Percentiles rank a stretch among this genome's conserved stretches.
Evolutionary conservation across 2,113 vertebrate species (phyloP).

Genomic region (Salvelinus alpinus): DNA sequence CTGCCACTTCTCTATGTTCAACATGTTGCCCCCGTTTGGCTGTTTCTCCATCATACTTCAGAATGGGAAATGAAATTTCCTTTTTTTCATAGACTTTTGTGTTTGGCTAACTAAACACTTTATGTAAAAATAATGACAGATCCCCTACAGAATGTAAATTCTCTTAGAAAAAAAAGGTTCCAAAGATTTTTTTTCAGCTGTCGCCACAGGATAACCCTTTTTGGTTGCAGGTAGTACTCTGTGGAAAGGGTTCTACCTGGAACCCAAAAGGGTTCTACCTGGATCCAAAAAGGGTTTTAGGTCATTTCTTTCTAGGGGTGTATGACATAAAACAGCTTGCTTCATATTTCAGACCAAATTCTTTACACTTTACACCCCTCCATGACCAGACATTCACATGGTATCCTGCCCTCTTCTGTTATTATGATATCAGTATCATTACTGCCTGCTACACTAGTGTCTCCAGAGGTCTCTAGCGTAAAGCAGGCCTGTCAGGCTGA

Average conservation of each 20-base stretch:
- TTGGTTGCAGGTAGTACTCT: no score
- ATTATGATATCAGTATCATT: background rate
- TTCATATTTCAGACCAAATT: background rate
- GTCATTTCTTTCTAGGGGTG: background rate
- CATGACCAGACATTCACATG: background rate
- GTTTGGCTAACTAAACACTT: background rate
- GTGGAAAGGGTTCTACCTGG: no score
- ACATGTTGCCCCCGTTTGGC: background rate
- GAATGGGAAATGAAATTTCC: background rate
- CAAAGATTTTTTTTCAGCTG: no score
- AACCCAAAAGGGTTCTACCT: no score
- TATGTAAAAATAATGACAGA: background rate
- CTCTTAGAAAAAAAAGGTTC: no score
- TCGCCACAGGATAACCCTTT: no score
- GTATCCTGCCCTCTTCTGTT: background rate
- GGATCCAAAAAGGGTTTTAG: no score
- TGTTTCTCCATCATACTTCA: background rate
- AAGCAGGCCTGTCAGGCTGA: background rate
- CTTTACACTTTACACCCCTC: background rate
- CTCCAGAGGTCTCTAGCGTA: background rate
- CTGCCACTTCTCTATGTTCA: slow-evolving; percentile 54
- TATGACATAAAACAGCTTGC: no score
- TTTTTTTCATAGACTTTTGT: background rate
- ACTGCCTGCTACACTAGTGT: background rate
- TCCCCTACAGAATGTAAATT: no score